Evolutionary conservation across 2,113 vertebrate species (phyloP).

Genomic region (Urocitellus parryii): DNA sequence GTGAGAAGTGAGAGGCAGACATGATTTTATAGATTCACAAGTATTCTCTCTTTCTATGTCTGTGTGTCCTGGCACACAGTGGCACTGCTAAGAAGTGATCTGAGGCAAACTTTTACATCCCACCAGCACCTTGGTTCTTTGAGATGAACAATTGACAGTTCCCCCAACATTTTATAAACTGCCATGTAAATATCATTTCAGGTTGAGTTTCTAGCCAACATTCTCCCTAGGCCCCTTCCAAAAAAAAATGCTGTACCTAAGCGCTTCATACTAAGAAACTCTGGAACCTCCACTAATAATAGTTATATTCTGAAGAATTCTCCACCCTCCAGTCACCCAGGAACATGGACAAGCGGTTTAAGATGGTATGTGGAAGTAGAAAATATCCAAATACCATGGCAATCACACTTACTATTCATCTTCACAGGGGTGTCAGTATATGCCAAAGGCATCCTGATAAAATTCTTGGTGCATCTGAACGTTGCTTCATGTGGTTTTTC

Average conservation of each 20-base stretch:
- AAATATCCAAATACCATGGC: rapidly evolving
- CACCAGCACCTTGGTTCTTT: neutral
- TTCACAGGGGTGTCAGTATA: neutral
- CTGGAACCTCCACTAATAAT: constrained; percentile 44
- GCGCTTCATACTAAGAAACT: constrained; percentile 54
- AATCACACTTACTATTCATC: constrained; percentile 14
- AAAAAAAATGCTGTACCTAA: constrained; percentile 71
- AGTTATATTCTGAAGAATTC: neutral
- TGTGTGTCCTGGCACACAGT: neutral
- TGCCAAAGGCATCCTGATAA: constrained; percentile 62
- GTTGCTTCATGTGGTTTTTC: constrained; percentile 57
- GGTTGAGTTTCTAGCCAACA: constrained; percentile 77
- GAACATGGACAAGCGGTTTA: neutral
- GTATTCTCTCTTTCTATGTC: neutral
- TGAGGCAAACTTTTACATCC: neutral
- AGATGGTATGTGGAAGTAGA: neutral
- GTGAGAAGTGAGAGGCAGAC: neutral
- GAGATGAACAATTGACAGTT: constrained; percentile 35
- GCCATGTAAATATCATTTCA: constrained; percentile 59
- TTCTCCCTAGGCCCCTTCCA: constrained; percentile 64
- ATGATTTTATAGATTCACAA: neutral
- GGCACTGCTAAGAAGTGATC: neutral
- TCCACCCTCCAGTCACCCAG: neutral
- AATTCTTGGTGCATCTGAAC: constrained; percentile 46
- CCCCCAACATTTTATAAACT: constrained; percentile 55